Evolutionary conservation across 1,140 invertebrate genomes (phyloP).

Genomic region (Pseudomyrmex cubaensis): DNA sequence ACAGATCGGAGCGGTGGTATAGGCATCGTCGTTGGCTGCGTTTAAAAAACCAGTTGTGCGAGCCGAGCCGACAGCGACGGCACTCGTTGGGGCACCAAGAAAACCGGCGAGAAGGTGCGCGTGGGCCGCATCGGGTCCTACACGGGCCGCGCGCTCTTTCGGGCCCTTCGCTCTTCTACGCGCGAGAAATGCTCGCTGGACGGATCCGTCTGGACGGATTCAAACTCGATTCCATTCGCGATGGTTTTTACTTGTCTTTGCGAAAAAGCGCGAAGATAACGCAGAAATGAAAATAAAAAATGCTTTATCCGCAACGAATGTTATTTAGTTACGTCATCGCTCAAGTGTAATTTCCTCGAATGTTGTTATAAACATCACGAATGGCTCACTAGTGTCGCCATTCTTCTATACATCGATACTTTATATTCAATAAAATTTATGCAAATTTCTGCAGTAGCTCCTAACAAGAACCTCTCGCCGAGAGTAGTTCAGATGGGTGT

Average conservation of each 20-base stretch:
- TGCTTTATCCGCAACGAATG: neutral
- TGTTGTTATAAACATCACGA: neutral
- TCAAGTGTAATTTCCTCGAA: neutral
- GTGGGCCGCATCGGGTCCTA: conserved; percentile 83
- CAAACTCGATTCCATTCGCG: conserved; percentile 22
- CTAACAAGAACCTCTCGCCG: conserved; percentile 20
- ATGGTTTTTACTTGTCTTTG: conserved; percentile 28
- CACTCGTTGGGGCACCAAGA: conserved; percentile 69
- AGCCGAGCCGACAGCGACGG: conserved; percentile 78
- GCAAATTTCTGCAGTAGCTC: conserved; percentile 1
- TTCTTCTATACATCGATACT: neutral
- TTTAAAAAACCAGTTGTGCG: conserved; percentile 86
- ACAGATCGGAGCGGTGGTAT: conserved; percentile 79
- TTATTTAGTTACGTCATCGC: neutral
- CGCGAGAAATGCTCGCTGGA: conserved; percentile 28
- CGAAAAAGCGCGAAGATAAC: neutral
- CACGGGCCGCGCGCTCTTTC: conserved; percentile 66
- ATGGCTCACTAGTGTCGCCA: neutral
- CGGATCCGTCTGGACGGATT: neutral
- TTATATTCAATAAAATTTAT: conserved; percentile 42
- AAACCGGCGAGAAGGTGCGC: conserved; percentile 78
- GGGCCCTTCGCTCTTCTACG: conserved; percentile 52
- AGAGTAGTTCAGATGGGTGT: conserved; percentile 18
- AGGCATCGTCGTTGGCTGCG: conserved; percentile 83
- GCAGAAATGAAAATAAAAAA: neutral